Evolutionary conservation across 1,140 invertebrate genomes (phyloP).

Genomic region (Cherax quadricarinatus): DNA sequence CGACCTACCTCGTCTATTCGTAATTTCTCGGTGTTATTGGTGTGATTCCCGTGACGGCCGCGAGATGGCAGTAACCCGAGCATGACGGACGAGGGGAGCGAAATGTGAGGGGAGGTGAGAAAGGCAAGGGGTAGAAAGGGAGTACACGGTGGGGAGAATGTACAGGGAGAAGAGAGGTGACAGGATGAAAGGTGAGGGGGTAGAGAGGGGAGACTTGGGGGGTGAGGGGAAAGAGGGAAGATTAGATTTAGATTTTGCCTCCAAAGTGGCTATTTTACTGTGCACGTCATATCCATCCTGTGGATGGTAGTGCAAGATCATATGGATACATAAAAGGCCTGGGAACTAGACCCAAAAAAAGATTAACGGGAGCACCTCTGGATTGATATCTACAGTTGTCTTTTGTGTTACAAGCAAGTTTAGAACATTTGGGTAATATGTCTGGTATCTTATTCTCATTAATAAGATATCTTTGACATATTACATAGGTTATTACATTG

Average conservation of each 20-base stretch:
- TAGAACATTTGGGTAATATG: too few species aligned
- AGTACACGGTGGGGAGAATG: background rate
- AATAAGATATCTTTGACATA: too few species aligned
- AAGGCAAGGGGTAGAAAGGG: background rate
- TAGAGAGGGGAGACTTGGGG: background rate
- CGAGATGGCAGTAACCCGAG: constrained; percentile 55
- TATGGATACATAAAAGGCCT: too few species aligned
- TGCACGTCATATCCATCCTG: too few species aligned
- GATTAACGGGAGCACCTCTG: too few species aligned
- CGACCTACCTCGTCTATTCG: constrained; percentile 27
- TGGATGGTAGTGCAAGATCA: too few species aligned
- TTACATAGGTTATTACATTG: too few species aligned
- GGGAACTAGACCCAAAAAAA: too few species aligned
- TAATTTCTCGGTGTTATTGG: constrained; percentile 41
- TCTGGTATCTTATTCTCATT: too few species aligned
- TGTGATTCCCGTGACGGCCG: constrained; percentile 51
- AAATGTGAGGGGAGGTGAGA: background rate
- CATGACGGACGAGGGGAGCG: constrained; percentile 16
- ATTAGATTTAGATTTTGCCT: background rate
- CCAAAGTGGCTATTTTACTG: too few species aligned
- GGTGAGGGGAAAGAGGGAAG: background rate
- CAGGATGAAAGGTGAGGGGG: background rate
- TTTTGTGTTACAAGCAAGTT: too few species aligned
- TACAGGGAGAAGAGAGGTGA: background rate
- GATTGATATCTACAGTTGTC: too few species aligned